A percentile compares a stretch with the other conserved stretches of the same genome.
phyloP scores from a whole-genome alignment of 2,888 invertebrate genomes.

The Standfussiana lucernea region DNA sequence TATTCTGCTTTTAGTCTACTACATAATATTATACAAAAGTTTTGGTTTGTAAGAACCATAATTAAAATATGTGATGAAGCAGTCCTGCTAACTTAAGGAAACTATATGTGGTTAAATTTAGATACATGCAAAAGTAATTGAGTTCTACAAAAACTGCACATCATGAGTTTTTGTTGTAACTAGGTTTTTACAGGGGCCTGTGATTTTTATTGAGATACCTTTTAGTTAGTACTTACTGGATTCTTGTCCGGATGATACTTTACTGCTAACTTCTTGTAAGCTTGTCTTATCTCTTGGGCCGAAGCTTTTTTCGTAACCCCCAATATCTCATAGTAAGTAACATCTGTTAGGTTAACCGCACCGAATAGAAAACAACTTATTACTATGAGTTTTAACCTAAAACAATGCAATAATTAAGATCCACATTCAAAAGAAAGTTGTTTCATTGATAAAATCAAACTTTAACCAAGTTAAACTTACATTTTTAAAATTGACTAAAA shows the following conservation, averaged over 20 bases:
- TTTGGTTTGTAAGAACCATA: background rate
- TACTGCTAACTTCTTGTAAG: constrained; percentile 94
- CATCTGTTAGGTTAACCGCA: constrained; percentile 78
- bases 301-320: constrained; percentile 92
- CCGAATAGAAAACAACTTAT: constrained; percentile 71
- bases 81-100: background rate
- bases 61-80: background rate
- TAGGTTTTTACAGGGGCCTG: background rate
- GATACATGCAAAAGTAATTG: constrained; percentile 6
- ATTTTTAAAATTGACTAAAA: constrained; percentile 41
- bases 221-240: constrained; percentile 81
- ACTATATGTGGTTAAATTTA: background rate
- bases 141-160: background rate
- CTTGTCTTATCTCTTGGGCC: constrained; percentile 93
- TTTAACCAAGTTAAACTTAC: constrained; percentile 57
- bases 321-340: constrained; percentile 92
- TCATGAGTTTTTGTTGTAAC: background rate
- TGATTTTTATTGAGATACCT: background rate
- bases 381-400: constrained; percentile 77
- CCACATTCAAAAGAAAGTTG: background rate
- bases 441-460: constrained; percentile 17
- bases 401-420: constrained; percentile 53
- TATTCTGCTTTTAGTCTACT: background rate
- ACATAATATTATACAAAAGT: background rate
- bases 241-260: constrained; percentile 95